Conservation (phyloP, 2,113 vertebrate species). For the Saguinus midas region DNA sequence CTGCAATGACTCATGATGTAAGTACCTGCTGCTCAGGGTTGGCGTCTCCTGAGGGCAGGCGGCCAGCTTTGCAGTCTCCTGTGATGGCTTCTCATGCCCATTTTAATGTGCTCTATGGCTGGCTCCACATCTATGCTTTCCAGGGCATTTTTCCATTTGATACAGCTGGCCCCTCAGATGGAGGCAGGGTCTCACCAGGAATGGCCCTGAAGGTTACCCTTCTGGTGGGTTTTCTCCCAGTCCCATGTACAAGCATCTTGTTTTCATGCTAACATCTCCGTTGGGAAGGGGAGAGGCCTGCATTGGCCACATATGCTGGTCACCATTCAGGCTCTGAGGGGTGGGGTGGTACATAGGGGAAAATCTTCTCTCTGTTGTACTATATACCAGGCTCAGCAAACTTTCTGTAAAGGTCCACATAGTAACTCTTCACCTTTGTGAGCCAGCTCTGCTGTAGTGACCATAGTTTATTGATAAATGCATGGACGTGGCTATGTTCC, state of each 20-base stretch:
- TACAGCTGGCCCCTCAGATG: neutral
- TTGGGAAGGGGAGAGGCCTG: neutral
- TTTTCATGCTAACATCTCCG: neutral
- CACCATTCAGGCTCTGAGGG: neutral
- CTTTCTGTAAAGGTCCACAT: neutral
- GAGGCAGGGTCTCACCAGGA: neutral
- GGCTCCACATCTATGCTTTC: neutral
- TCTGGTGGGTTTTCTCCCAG: neutral
- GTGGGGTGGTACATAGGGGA: fast-evolving
- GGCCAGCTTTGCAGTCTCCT: neutral
- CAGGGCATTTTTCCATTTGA: neutral
- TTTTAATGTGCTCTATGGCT: neutral
- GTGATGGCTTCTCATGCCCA: fast-evolving
- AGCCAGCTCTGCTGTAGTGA: neutral
- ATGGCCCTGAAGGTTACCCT: neutral
- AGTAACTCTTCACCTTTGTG: neutral
- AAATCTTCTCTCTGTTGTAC: too few relatives aligned
- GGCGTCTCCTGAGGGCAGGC: fast-evolving
- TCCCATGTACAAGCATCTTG: neutral
- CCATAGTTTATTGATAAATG: neutral
- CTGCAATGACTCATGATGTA: constrained; percentile 49
- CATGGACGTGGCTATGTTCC: neutral
- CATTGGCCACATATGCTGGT: fast-evolving
- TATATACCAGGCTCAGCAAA: neutral
- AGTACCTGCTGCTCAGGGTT: neutral